Evolutionary conservation across 2,113 vertebrate species (phyloP), one percentile per base, ranked within the genome.

Genomic region (Motacilla alba): DNA sequence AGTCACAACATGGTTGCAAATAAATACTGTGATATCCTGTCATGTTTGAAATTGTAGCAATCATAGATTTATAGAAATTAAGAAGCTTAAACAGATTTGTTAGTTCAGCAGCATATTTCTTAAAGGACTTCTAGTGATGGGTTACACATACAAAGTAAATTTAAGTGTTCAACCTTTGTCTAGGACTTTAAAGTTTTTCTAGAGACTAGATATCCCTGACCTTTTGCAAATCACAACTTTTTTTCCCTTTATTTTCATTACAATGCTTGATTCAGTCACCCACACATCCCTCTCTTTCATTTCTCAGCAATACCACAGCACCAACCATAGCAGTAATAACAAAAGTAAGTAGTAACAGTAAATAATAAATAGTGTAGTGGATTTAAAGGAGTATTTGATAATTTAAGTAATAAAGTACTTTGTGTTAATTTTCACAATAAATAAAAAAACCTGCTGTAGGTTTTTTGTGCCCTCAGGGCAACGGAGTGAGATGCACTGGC

Each of bases 351-450:
- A 3, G 0, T 1, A 1, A 39, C 3, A 59, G 15, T 13, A 66
- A 90, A 64, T 7, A 2, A 1, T 1, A 1, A 53, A 53, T 13
- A 47, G 4, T 18, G 12, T 13, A 1, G 0, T 24, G 13, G 15
- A 64, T 24, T 79, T 76, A 30, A 44, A 2, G 2, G 8, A 75
- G 7, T 84, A 28, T n/a, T 81, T 50, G 7, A 81, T 46, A 0
- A 43, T n/a, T 66, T 43, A 78, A 74, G 26, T 49, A 33, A 46
- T 46, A 11, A 60, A 60, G 13, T 31, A 4, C 1, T 79, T 63
- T 30, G 22, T 2, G 1, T 23, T 70, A 37, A 44, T 74, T 69
- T 64, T 89, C 39, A 81, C 47, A n/a, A 53, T 26, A 20, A 81
- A 28, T 15, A 67, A 58, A 66, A 4, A n/a, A n/a, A n/a, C 9